These are phyloP conservation scores for Phodopus roborovskii DNA, from an alignment of 2,113 vertebrate genomes.

Conservation along the genomic window DNA sequence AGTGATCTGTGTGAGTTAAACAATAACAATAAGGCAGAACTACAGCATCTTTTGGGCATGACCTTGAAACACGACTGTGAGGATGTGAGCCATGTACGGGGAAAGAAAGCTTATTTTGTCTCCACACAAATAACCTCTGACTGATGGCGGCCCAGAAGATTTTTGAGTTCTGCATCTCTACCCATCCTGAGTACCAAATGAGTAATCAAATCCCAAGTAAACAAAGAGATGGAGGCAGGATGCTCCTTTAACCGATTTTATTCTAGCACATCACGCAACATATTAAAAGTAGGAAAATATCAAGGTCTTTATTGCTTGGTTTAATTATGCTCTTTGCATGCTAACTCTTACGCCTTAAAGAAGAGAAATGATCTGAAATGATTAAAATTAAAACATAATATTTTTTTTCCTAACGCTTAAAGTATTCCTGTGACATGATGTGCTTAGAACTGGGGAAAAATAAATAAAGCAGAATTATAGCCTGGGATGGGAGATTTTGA, in stretches of 20 bases:
- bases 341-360: constrained; percentile 64
- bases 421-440: constrained; percentile 64
- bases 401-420: constrained; percentile 63
- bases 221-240: constrained; percentile 49
- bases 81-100: neutral
- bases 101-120: constrained; percentile 43
- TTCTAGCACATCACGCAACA: constrained; percentile 58
- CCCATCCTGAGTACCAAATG: neutral
- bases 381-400: constrained; percentile 69
- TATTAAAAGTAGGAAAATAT: constrained; percentile 76
- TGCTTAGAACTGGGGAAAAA: constrained; percentile 62
- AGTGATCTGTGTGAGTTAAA: neutral
- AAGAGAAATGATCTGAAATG: constrained; percentile 63
- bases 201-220: constrained; percentile 75
- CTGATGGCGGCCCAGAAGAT: neutral
- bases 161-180: neutral
- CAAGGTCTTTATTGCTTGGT: constrained; percentile 72
- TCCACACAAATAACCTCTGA: constrained; percentile 33
- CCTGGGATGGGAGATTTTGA: constrained; percentile 69
- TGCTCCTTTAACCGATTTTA: constrained; percentile 69
- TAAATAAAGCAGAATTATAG: constrained; percentile 77
- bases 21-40: neutral
- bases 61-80: constrained; percentile 31
- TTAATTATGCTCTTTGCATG: constrained; percentile 77
- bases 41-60: constrained; percentile 31